Percentiles rank a stretch among this genome's conserved stretches.
These are phyloP conservation scores for Andrena flavipes DNA, from an alignment of 2,888 invertebrate genomes.

Conservation along the genomic window DNA sequence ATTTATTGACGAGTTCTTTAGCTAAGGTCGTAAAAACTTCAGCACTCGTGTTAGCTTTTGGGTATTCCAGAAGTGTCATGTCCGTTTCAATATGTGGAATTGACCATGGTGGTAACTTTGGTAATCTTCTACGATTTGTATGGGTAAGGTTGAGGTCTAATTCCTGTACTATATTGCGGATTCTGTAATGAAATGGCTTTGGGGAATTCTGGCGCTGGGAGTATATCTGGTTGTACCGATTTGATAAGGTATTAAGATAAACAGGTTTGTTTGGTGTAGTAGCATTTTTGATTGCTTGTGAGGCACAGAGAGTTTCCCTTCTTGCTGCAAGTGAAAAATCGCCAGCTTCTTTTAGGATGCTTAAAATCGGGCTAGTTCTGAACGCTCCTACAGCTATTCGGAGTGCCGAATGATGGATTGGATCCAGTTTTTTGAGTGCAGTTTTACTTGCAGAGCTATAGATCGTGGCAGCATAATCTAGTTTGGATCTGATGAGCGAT, in stretches of 20 bases:
- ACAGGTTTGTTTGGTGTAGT: neutral
- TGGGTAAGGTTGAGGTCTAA: neutral
- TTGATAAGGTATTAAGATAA: neutral
- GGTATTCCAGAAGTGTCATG: neutral
- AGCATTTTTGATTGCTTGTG: neutral
- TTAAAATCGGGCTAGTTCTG: neutral
- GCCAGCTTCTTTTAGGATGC: neutral
- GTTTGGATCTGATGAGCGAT: slow-evolving; percentile 1
- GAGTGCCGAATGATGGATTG: too few relatives aligned
- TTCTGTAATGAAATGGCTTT: neutral
- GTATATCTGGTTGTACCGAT: neutral
- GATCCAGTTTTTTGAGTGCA: neutral
- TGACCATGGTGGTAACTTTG: neutral
- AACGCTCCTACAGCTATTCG: neutral
- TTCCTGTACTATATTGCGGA: neutral
- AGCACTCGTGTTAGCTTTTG: neutral
- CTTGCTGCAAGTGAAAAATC: neutral
- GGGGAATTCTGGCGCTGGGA: neutral
- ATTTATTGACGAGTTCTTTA: neutral
- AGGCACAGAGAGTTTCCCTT: neutral
- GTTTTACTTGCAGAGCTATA: neutral
- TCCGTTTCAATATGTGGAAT: neutral
- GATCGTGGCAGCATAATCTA: neutral
- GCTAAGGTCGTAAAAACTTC: neutral
- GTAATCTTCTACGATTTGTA: neutral